A percentile compares a stretch with the other conserved stretches of the same genome.
phyloP scores from a whole-genome alignment of 92 coral and sea anemone genomes.

The Porites evermanni region DNA sequence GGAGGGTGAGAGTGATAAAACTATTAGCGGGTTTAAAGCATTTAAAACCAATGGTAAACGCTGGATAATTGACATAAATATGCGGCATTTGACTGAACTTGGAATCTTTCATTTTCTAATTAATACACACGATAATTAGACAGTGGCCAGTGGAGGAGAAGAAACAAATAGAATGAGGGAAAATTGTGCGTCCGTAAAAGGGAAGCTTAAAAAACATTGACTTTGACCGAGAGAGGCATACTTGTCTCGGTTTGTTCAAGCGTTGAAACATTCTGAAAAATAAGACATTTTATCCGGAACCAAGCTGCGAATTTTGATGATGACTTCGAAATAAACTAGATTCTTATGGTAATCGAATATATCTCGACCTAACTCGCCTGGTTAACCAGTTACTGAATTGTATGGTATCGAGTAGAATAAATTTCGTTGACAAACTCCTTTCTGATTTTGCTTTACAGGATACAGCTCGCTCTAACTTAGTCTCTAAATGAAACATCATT shows the following conservation, averaged over 20 bases:
- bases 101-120: background rate
- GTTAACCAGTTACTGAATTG: too few species aligned
- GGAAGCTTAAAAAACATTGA: too few species aligned
- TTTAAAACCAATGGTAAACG: constrained; percentile 27
- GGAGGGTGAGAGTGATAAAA: constrained; percentile 35
- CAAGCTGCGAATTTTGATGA: background rate
- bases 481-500: too few species aligned
- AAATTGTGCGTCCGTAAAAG: too few species aligned
- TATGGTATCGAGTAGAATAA: too few species aligned
- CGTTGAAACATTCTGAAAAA: background rate
- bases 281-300: background rate
- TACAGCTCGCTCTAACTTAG: too few species aligned
- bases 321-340: background rate
- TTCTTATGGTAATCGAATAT: background rate
- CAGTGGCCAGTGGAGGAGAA: background rate
- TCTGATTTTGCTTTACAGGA: too few species aligned
- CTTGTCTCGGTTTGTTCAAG: background rate
- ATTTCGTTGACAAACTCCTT: too few species aligned
- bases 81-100: background rate
- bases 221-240: background rate
- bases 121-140: background rate
- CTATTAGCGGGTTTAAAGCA: constrained; percentile 45
- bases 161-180: background rate
- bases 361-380: too few species aligned
- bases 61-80: constrained; percentile 3